These are phyloP conservation scores for Falco concolor DNA, from an alignment of 2,797 vertebrate species.

Conservation along the genomic window DNA sequence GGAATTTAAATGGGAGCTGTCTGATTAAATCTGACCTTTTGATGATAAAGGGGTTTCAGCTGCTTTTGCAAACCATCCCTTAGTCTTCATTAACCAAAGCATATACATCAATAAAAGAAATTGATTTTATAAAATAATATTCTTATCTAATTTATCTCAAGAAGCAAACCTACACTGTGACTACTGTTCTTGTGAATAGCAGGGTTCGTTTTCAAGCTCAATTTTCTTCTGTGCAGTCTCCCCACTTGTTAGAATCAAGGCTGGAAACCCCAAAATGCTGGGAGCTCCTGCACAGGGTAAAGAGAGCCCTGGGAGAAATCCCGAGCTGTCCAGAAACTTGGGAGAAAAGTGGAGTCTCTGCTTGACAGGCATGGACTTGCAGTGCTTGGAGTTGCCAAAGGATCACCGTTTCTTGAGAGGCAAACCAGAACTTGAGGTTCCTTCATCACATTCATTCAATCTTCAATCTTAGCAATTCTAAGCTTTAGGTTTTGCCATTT, in stretches of 20 bases:
- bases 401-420: not conserved
- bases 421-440: not conserved
- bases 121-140: not conserved
- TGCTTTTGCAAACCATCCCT: not conserved
- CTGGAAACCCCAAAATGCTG: not conserved
- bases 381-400: not conserved
- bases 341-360: not conserved
- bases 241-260: not conserved
- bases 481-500: not conserved
- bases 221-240: not conserved
- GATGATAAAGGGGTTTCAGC: not conserved
- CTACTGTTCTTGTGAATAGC: not conserved
- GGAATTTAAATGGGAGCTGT: not conserved
- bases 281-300: not conserved
- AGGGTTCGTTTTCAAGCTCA: not conserved
- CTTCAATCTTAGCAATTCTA: not conserved
- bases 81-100: not conserved
- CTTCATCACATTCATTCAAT: fast-evolving
- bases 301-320: not conserved
- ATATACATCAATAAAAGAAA: not conserved
- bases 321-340: not conserved
- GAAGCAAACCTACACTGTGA: not conserved
- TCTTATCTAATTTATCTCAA: not conserved
- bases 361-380: not conserved
- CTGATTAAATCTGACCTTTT: constrained; percentile 9